Evolutionary conservation across 2,888 invertebrate species (phyloP).

Genomic region (Lucinisca nassula): DNA sequence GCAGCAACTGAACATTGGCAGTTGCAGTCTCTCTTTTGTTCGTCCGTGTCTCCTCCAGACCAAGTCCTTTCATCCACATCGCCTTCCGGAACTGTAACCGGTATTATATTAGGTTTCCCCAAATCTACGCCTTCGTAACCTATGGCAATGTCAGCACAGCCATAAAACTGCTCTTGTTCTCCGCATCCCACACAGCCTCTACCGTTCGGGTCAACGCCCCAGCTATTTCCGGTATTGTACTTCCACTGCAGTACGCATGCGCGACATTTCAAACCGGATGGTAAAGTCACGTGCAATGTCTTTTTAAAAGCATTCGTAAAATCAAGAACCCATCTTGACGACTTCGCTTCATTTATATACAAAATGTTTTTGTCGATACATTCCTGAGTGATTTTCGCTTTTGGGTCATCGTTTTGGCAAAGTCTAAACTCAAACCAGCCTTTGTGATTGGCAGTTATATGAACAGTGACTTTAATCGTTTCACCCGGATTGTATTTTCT

Average conservation of each 20-base stretch:
- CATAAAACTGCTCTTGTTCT: constrained; percentile 82
- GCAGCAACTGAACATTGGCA: not conserved
- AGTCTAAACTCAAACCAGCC: constrained; percentile 64
- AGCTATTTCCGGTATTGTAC: constrained; percentile 91
- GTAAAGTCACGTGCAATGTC: constrained; percentile 90
- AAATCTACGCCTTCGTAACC: constrained; percentile 69
- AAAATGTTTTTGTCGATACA: constrained; percentile 79
- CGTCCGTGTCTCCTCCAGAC: not conserved
- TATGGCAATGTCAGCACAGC: constrained; percentile 82
- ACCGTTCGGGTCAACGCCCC: constrained; percentile 50
- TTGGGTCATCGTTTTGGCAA: constrained; percentile 45
- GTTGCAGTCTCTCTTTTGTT: not conserved
- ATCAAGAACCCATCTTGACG: constrained; percentile 52
- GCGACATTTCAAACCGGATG: constrained; percentile 93
- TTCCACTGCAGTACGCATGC: constrained; percentile 97
- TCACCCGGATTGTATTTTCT: constrained; percentile 44
- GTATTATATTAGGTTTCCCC: not conserved
- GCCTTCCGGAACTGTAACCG: constrained; percentile 31
- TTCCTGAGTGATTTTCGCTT: constrained; percentile 71
- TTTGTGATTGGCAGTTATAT: constrained; percentile 71
- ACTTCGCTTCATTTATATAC: constrained; percentile 20
- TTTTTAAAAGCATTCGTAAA: constrained; percentile 40
- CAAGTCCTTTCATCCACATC: constrained; percentile 39
- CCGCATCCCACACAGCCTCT: constrained; percentile 77
- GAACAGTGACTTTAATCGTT: constrained; percentile 49